A percentile compares a stretch with the other conserved stretches of the same genome.
Conservation (phyloP, 2,113 vertebrate genomes). For the Craseonycteris thonglongyai region DNA sequence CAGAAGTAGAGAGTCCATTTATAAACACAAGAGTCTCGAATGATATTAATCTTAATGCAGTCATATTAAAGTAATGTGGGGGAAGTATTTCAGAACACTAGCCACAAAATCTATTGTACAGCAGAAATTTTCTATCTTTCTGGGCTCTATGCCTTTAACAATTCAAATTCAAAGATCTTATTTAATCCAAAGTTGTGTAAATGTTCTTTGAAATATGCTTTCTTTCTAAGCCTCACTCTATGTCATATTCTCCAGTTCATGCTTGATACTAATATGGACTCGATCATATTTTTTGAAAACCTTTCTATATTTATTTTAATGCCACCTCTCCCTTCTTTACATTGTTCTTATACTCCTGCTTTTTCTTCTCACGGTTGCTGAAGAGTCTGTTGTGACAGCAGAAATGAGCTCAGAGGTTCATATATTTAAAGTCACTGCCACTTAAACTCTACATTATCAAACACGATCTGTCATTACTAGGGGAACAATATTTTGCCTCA, state of each 20-base stretch:
- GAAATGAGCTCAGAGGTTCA: neutral
- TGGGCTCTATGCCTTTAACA: neutral
- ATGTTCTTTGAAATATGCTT: neutral
- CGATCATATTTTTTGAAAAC: neutral
- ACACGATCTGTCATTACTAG: neutral
- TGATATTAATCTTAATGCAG: neutral
- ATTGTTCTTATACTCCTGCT: neutral
- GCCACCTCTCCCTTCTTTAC: neutral
- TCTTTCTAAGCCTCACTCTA: neutral
- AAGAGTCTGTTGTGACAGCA: slow-evolving; percentile 1
- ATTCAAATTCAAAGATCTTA: slow-evolving; percentile 16
- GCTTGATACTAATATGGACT: slow-evolving; percentile 1
- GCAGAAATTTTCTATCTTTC: neutral
- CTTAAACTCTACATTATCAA: neutral
- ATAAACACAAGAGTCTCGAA: neutral
- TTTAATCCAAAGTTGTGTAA: neutral
- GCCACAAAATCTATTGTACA: neutral
- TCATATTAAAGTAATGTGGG: neutral
- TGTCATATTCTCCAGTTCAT: neutral
- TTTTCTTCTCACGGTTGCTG: neutral
- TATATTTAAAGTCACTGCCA: neutral
- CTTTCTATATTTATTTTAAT: slow-evolving; percentile 22
- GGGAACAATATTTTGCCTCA: neutral
- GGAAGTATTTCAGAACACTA: neutral
- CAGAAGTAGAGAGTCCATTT: neutral